Evolutionary conservation across 1,140 invertebrate genomes (phyloP), one percentile per base, ranked within the genome.

Genomic region (Listronotus bonariensis): DNA sequence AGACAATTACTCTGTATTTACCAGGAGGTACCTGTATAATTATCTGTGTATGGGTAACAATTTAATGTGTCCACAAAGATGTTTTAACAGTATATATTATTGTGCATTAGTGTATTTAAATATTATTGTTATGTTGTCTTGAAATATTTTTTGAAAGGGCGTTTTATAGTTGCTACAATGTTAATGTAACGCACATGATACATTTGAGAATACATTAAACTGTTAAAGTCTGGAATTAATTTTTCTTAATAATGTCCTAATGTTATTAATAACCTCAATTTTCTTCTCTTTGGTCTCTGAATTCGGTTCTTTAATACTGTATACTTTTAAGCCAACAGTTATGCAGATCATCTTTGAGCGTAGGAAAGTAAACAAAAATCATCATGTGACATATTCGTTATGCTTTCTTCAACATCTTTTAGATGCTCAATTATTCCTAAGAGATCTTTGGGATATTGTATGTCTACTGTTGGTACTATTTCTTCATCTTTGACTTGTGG

Each of bases 261-360:
- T 66, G 6, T 40, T 26, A 40, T 66, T 55, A 9, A 66, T 66
- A 17, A 66, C 26, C 14, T 58, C 17, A 38, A 43, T 17, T 46
- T 66, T 66, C 41, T 66, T 58, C 15, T 45, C 14, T 59, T 59
- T 66, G 3, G 48, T 59, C 18, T 66, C 38, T 12, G 26, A 52
- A 60, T 66, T 59, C 3, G 7, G 6, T 36, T 66, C 64, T 31
- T 43, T 52, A 12, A 66, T 54, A 14, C 26, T 40, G 20, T 66
- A 66, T 0, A 66, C 64, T 14, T 66, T 66, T 43, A n/a, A 59
- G 64, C 64, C 64, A 66, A 18, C 40, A 60, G 54, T 59, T 66
- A 20, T 66, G 64, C 10, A 66, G 26, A 46, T 66, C 64, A 40
- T 66, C 64, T 41, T 66, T 66, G 10, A 66, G 17, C 9, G 64